Evolutionary conservation across 92 coral and sea anemone genomes (phyloP).

Genomic region (Umimayanthus chanpuru): DNA sequence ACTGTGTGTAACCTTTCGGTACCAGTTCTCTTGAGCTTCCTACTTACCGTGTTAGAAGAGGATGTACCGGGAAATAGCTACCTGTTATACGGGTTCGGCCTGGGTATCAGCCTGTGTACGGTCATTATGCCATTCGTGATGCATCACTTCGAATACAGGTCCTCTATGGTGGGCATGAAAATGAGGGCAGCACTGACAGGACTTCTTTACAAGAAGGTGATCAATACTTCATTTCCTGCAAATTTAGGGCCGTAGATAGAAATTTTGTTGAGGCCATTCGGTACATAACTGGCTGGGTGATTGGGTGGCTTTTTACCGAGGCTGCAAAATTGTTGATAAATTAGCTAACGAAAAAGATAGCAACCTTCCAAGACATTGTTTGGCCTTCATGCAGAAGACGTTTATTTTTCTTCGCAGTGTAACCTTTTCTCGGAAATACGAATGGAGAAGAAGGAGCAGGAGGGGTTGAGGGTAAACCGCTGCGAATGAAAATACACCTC

Average conservation of each 20-base stretch:
- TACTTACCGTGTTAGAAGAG: not conserved
- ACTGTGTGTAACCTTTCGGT: not conserved
- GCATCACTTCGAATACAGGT: constrained; percentile 3
- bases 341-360: no score
- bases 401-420: no score
- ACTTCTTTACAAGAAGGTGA: constrained; percentile 1
- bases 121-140: constrained; percentile 6
- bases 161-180: constrained; percentile 9
- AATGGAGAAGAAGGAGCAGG: no score
- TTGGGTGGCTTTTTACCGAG: no score
- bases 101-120: constrained; percentile 7
- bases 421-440: no score
- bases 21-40: not conserved
- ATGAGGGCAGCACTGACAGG: constrained; percentile 9
- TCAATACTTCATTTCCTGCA: not conserved
- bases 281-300: no score
- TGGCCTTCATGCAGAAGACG: no score
- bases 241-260: not conserved
- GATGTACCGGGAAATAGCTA: not conserved
- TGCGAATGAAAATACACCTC: no score
- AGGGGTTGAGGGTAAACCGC: no score
- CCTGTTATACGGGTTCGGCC: not conserved
- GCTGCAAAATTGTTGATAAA: no score
- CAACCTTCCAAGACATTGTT: no score
- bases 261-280: no score